Evolutionary conservation across 1,140 invertebrate species (phyloP).

Genomic region (Ctenoplectra terminalis): DNA sequence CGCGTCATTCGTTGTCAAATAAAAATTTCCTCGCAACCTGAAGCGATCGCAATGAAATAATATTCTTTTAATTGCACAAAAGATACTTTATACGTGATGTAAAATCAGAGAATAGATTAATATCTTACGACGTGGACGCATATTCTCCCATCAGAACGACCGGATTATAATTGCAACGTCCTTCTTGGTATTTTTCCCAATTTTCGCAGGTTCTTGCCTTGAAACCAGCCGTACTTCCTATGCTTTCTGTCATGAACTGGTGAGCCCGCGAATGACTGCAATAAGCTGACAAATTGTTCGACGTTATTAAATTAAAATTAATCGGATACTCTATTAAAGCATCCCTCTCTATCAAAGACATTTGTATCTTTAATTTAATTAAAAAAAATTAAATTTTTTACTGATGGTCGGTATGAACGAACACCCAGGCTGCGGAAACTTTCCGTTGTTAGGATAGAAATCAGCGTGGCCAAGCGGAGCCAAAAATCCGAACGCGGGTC

Average conservation of each 20-base stretch:
- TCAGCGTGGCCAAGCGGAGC: constrained; percentile 81
- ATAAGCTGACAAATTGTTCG: constrained; percentile 72
- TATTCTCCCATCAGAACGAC: constrained; percentile 76
- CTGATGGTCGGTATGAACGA: constrained; percentile 70
- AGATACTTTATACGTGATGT: neutral
- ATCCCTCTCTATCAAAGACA: no score
- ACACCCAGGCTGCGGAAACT: constrained; percentile 80
- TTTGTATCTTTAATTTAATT: neutral
- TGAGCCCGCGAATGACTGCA: constrained; percentile 83
- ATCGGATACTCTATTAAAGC: neutral
- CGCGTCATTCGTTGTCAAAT: constrained; percentile 70
- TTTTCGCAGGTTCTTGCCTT: constrained; percentile 74
- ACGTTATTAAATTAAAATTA: neutral
- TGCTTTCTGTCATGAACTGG: constrained; percentile 82
- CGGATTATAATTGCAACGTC: constrained; percentile 71
- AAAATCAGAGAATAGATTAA: neutral
- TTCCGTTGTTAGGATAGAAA: constrained; percentile 83
- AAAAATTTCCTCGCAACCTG: constrained; percentile 75
- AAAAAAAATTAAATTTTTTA: constrained; percentile 23
- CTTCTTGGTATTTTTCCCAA: constrained; percentile 75
- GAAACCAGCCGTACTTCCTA: constrained; percentile 76
- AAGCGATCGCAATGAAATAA: constrained; percentile 24
- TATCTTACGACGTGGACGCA: constrained; percentile 73
- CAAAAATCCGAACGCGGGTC: constrained; percentile 78
- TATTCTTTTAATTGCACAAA: neutral